These are phyloP conservation scores for Ctenicera cuprea DNA, from an alignment of 2,888 invertebrate genomes.

Conservation along the genomic window DNA sequence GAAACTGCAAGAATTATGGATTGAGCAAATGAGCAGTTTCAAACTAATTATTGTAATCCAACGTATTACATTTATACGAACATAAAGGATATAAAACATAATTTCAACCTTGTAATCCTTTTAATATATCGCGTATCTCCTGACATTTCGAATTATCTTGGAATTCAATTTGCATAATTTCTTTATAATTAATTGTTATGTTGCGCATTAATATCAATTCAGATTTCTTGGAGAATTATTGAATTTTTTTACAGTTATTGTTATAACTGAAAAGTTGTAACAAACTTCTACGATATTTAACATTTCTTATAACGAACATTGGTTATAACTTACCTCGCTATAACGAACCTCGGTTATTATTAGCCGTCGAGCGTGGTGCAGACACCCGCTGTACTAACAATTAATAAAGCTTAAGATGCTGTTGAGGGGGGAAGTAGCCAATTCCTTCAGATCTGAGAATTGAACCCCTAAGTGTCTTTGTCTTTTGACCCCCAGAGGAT, in stretches of 20 bases:
- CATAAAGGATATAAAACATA: constrained; percentile 30
- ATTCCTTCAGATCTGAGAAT: too few relatives aligned
- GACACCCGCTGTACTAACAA: too few relatives aligned
- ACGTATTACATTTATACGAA: constrained; percentile 17
- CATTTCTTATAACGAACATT: too few relatives aligned
- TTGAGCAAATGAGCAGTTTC: background rate
- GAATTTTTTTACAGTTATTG: background rate
- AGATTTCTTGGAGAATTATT: background rate
- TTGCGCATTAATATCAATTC: constrained; percentile 4
- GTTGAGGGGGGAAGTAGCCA: too few relatives aligned
- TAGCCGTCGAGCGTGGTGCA: too few relatives aligned
- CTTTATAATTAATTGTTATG: constrained; percentile 25
- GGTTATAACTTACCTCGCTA: too few relatives aligned
- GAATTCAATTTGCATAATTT: constrained; percentile 34
- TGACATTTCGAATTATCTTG: constrained; percentile 22
- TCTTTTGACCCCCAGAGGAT: too few relatives aligned
- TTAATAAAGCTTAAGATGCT: too few relatives aligned
- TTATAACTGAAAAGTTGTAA: too few relatives aligned
- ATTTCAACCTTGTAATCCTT: constrained; percentile 39
- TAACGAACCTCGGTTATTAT: too few relatives aligned
- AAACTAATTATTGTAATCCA: constrained; percentile 27
- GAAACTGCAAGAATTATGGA: constrained; percentile 2
- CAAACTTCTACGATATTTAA: too few relatives aligned
- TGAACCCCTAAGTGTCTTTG: too few relatives aligned
- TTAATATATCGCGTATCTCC: constrained; percentile 24